A percentile compares a stretch with the other conserved stretches of the same genome.
These are phyloP conservation scores for Halichoeres trimaculatus DNA, from an alignment of 2,113 vertebrate species.

Conservation along the genomic window DNA sequence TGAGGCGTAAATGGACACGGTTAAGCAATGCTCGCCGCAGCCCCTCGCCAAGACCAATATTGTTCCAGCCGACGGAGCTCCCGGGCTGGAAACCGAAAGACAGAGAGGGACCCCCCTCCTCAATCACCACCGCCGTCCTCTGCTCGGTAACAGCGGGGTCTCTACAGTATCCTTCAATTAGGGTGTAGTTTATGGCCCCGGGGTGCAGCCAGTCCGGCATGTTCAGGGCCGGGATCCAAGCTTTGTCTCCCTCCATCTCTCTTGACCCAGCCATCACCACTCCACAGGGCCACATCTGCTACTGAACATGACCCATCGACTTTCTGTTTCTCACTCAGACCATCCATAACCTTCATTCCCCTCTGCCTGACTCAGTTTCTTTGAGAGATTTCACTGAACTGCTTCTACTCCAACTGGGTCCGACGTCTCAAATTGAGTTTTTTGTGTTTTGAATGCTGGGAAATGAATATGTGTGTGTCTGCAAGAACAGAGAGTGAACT, in stretches of 20 bases:
- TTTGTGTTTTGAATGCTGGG: not conserved
- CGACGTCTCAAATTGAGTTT: conserved; percentile 16
- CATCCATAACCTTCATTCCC: not conserved
- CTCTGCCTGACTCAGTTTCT: not conserved
- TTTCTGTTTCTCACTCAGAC: not conserved
- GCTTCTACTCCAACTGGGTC: not conserved
- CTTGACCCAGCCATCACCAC: conserved; percentile 40
- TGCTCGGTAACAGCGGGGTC: conserved; percentile 53
- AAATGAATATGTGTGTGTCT: conserved; percentile 12
- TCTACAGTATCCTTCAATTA: conserved; percentile 73
- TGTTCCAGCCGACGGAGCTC: conserved; percentile 75
- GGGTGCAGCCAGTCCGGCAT: conserved; percentile 30
- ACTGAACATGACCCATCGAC: conserved; percentile 47
- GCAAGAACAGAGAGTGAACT: conserved; percentile 41
- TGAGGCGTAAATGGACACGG: conserved; percentile 70
- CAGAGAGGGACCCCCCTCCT: conserved; percentile 60
- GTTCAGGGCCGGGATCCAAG: conserved; percentile 24
- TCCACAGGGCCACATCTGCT: conserved; percentile 53
- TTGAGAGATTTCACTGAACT: not conserved
- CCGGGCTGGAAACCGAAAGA: conserved; percentile 63
- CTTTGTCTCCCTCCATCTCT: conserved; percentile 41
- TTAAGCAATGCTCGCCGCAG: conserved; percentile 60
- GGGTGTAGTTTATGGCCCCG: conserved; percentile 64
- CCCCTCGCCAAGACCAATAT: conserved; percentile 77
- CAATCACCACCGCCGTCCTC: conserved; percentile 67